Conservation (phyloP, 2,113 vertebrate genomes). For the Mustelus asterias region DNA sequence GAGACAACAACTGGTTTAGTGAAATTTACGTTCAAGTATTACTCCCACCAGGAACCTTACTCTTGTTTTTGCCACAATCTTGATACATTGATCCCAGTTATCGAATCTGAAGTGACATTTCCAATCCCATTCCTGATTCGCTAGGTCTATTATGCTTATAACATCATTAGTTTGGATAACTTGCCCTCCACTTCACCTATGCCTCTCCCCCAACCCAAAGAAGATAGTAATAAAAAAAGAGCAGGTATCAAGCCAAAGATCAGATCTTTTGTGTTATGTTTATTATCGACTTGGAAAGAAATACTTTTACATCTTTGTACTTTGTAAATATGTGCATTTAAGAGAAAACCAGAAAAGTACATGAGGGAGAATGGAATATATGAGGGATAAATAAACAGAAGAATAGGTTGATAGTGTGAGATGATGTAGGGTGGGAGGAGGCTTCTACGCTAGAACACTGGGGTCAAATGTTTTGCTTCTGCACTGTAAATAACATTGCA, state of each 20-base stretch:
- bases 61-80: neutral
- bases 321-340: neutral
- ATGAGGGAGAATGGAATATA: neutral
- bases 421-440: neutral
- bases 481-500: conserved; percentile 27
- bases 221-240: neutral
- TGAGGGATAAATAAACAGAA: neutral
- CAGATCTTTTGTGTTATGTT: neutral
- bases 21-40: conserved; percentile 47
- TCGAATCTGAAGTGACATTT: neutral
- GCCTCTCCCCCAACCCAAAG: neutral
- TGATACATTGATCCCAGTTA: neutral
- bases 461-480: neutral
- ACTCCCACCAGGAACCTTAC: conserved; percentile 40
- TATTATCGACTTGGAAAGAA: neutral
- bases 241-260: neutral
- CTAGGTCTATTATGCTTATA: neutral
- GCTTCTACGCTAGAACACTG: neutral
- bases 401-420: neutral
- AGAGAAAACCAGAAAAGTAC: neutral
- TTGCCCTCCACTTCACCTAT: neutral
- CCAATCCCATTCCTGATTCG: too few species aligned
- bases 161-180: neutral
- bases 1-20: conserved; percentile 63
- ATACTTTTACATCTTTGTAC: neutral